A percentile compares a stretch with the other conserved stretches of the same genome.
Conservation (phyloP, 2,113 vertebrate species). For the Regulus satrapa region DNA sequence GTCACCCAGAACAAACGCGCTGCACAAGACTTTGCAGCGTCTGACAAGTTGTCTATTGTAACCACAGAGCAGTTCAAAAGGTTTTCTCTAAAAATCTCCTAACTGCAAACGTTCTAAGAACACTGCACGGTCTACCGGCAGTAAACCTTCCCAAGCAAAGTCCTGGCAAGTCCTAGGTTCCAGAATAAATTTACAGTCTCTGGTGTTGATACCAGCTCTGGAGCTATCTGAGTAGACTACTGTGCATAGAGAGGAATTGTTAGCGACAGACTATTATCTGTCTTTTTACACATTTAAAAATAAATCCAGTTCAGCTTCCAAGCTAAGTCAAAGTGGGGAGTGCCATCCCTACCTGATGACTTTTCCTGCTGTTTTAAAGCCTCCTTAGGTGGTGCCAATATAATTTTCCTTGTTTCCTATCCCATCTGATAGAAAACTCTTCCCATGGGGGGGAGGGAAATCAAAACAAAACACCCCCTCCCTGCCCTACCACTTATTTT, state of each 20-base stretch:
- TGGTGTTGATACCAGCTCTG: not conserved
- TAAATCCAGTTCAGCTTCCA: not conserved
- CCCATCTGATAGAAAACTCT: slow-evolving; percentile 48
- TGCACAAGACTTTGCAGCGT: not conserved
- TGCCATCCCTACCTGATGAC: not conserved
- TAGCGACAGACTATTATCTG: not conserved
- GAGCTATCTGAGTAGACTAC: not conserved
- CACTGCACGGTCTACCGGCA: not conserved
- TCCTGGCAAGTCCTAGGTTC: not conserved
- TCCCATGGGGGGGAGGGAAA: not conserved
- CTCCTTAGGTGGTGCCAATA: not conserved
- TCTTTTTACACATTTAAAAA: not conserved
- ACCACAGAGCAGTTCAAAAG: not conserved
- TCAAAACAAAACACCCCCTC: slow-evolving; percentile 22
- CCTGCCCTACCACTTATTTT: slow-evolving; percentile 39
- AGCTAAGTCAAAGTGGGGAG: not conserved
- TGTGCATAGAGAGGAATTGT: not conserved
- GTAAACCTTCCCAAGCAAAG: not conserved
- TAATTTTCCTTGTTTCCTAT: slow-evolving; percentile 14
- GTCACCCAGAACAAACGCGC: not conserved
- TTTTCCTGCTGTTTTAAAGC: slow-evolving; percentile 9
- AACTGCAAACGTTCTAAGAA: not conserved
- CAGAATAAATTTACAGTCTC: not conserved
- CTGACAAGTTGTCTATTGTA: not conserved
- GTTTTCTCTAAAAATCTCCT: not conserved